Percentiles rank a stretch among this genome's conserved stretches.
Evolutionary conservation across 2,113 vertebrate species (phyloP).

Genomic region (Rafetus swinhoei): DNA sequence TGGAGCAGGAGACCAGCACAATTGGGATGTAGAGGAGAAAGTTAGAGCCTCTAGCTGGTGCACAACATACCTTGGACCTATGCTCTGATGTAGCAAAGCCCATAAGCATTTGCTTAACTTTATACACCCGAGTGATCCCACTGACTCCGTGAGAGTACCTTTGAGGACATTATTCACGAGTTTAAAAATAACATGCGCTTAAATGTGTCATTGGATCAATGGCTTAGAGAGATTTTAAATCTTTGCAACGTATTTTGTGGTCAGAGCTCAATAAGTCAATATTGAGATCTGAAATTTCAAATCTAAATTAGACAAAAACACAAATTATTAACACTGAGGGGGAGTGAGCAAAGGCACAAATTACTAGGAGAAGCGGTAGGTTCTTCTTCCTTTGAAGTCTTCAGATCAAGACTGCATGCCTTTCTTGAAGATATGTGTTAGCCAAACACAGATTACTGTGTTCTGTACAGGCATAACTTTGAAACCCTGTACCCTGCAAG

Average conservation of each 20-base stretch:
- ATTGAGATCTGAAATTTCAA: neutral
- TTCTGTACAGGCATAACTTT: fast-evolving
- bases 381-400: neutral
- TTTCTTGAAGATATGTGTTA: neutral
- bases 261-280: neutral
- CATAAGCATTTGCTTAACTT: neutral
- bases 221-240: neutral
- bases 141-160: neutral
- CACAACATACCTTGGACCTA: neutral
- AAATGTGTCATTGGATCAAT: neutral
- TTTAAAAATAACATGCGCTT: neutral
- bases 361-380: neutral
- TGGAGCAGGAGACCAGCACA: neutral
- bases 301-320: neutral
- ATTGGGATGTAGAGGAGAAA: neutral
- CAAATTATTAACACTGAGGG: neutral
- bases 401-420: neutral
- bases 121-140: neutral
- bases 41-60: neutral
- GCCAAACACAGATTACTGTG: neutral
- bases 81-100: constrained; percentile 26
- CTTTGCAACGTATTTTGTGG: neutral
- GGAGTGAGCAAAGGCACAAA: neutral
- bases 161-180: neutral
- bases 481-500: fast-evolving